phyloP scores from a whole-genome alignment of 2,797 vertebrate genomes.

The Cryptoprocta ferox region DNA sequence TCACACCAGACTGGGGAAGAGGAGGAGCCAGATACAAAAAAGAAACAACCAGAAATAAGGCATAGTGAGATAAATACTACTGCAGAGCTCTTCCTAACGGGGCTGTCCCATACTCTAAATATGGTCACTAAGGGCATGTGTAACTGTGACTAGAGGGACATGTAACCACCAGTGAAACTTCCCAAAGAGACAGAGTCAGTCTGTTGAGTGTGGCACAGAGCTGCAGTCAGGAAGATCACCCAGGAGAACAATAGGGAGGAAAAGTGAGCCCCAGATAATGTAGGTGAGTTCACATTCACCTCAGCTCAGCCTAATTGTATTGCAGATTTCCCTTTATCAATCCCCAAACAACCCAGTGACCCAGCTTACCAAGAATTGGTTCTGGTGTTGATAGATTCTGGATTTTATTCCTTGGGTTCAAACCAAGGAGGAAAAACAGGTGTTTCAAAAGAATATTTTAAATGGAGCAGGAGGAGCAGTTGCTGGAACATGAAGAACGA shows the following conservation, averaged over 20 bases:
- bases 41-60: not conserved
- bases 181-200: not conserved
- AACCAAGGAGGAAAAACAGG: slow-evolving; percentile 69
- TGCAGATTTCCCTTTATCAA: not conserved
- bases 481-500: slow-evolving; percentile 53
- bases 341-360: not conserved
- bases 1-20: not conserved
- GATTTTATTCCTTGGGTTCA: slow-evolving; percentile 39
- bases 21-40: not conserved
- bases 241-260: not conserved
- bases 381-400: not conserved
- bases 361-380: not conserved
- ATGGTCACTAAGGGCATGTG: not conserved
- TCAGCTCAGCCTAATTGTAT: not conserved
- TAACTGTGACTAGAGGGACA: not conserved
- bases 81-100: not conserved
- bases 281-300: not conserved
- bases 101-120: not conserved
- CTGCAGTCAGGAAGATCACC: not conserved
- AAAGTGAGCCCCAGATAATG: rapidly evolving
- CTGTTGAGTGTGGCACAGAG: not conserved
- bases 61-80: not conserved
- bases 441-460: slow-evolving; percentile 73
- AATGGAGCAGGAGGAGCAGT: slow-evolving; percentile 78
- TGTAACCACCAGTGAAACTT: not conserved